Evolutionary conservation across 2,113 vertebrate species (phyloP).

Genomic region (Alethe diademata): DNA sequence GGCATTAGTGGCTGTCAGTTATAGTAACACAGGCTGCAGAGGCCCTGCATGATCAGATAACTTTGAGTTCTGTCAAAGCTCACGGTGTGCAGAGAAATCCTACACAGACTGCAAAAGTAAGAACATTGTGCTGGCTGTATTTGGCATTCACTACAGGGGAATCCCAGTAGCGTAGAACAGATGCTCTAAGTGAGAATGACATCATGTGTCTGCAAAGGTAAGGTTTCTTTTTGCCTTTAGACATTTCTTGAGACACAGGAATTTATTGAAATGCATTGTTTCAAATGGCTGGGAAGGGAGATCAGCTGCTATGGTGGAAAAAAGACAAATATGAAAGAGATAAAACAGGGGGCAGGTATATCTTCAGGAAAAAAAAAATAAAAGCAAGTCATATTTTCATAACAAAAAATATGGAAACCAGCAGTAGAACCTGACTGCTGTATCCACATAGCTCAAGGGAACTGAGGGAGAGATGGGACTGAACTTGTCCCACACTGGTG

Average conservation of each 20-base stretch:
- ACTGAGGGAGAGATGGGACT: slow-evolving; percentile 71
- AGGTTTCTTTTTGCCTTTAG: not conserved
- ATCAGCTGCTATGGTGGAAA: not conserved
- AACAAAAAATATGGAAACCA: slow-evolving; percentile 2
- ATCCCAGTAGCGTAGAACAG: not conserved
- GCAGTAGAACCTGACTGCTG: not conserved
- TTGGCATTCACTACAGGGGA: not conserved
- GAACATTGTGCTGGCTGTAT: not conserved
- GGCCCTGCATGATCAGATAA: not conserved
- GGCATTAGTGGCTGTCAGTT: not conserved
- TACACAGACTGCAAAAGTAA: not conserved
- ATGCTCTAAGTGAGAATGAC: not conserved
- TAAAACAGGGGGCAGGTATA: not conserved
- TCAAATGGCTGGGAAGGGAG: not conserved
- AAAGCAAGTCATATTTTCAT: not conserved
- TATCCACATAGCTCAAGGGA: not conserved
- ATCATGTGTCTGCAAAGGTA: not conserved
- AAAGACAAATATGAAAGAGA: not conserved
- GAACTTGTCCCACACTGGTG: slow-evolving; percentile 80
- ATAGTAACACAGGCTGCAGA: not conserved
- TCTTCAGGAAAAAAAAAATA: not conserved
- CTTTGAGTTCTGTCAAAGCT: not conserved
- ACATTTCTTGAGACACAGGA: not conserved
- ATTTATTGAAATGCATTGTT: not conserved
- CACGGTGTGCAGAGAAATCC: not conserved